A percentile compares a stretch with the other conserved stretches of the same genome.
Evolutionary conservation across 2,888 invertebrate species (phyloP).

Genomic region (Polyommatus icarus): DNA sequence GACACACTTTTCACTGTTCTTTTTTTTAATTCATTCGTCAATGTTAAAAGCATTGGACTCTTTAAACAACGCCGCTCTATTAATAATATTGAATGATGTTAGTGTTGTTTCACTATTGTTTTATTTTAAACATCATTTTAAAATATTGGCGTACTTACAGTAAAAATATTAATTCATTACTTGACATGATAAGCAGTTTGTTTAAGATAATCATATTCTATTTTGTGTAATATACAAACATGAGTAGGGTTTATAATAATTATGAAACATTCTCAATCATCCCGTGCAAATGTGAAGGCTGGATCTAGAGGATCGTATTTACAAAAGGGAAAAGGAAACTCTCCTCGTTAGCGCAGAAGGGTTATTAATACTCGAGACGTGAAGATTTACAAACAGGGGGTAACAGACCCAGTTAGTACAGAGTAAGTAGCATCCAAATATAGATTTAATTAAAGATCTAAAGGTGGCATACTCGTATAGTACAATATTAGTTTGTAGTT

Average conservation of each 20-base stretch:
- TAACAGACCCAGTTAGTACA: neutral
- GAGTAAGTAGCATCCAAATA: neutral
- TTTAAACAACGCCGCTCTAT: neutral
- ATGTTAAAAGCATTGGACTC: neutral
- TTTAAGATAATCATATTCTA: neutral
- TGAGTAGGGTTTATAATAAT: neutral
- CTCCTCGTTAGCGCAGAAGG: constrained; percentile 1
- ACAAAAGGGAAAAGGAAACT: constrained; percentile 1
- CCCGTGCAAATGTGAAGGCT: neutral
- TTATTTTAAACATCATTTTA: neutral
- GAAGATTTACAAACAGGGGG: neutral
- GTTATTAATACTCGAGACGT: constrained; percentile 15
- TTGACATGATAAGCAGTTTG: too few species aligned
- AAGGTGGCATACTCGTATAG: neutral
- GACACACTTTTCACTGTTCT: neutral
- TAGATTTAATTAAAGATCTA: neutral
- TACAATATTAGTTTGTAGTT: constrained; percentile 10
- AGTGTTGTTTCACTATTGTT: neutral
- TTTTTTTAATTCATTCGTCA: neutral
- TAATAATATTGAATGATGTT: neutral
- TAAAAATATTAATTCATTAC: too few species aligned
- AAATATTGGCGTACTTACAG: neutral
- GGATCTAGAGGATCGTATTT: constrained; percentile 10
- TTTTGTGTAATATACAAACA: neutral
- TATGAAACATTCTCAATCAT: neutral